Percentiles rank a stretch among this genome's conserved stretches.
Evolutionary conservation across 2,888 invertebrate genomes (phyloP).

Genomic region (Piscicola geometra): DNA sequence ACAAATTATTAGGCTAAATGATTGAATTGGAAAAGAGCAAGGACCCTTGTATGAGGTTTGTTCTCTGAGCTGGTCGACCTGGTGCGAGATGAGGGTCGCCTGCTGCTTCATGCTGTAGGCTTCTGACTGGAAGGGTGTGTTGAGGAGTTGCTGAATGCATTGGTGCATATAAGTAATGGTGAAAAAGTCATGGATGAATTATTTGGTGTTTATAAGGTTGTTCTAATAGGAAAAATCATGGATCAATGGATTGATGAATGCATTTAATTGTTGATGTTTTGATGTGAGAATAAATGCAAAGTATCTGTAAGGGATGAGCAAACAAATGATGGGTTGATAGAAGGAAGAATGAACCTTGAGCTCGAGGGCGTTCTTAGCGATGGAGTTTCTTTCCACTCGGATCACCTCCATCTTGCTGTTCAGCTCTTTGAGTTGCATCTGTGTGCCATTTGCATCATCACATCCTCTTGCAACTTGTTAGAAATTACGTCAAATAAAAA

Average conservation of each 20-base stretch:
- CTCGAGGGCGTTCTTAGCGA: constrained; percentile 69
- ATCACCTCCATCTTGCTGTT: constrained; percentile 70
- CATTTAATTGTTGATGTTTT: too few relatives aligned
- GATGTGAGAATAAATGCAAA: too few relatives aligned
- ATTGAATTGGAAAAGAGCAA: constrained; percentile 60
- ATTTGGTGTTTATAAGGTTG: neutral
- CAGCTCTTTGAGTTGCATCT: constrained; percentile 63
- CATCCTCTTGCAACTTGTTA: too few relatives aligned
- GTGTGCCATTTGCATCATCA: too few relatives aligned
- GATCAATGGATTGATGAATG: neutral
- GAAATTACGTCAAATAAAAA: neutral
- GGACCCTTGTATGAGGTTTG: constrained; percentile 73
- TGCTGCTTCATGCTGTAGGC: constrained; percentile 63
- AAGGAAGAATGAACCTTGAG: constrained; percentile 56
- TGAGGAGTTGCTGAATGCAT: neutral
- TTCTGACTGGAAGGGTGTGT: constrained; percentile 51
- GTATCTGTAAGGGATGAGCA: too few relatives aligned
- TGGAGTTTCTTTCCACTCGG: constrained; percentile 70
- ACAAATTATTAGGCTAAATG: neutral
- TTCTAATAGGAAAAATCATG: neutral
- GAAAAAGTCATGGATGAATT: neutral
- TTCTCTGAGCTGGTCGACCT: constrained; percentile 77
- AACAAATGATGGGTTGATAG: too few relatives aligned
- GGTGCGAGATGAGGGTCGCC: constrained; percentile 67
- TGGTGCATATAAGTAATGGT: neutral